These are phyloP conservation scores for Trichomalopsis sarcophagae DNA, from an alignment of 1,140 invertebrate genomes.

Conservation along the genomic window DNA sequence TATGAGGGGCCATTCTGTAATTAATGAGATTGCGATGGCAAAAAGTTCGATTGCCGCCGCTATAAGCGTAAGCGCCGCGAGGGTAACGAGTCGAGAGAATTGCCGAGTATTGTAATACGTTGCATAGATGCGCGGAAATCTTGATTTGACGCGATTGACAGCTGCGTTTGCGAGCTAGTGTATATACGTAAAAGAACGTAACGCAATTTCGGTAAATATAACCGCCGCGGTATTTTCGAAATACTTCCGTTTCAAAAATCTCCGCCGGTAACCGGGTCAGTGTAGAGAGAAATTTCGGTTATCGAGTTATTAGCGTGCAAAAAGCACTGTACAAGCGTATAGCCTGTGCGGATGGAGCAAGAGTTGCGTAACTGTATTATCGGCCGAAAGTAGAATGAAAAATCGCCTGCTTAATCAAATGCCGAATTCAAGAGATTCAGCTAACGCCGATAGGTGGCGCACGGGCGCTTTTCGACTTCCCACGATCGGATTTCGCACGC, in stretches of 20 bases:
- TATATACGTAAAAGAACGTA: too few species aligned
- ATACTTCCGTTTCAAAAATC: background rate
- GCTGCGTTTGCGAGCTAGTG: background rate
- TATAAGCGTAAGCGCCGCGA: too few species aligned
- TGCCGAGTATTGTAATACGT: background rate
- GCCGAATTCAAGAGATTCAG: too few species aligned
- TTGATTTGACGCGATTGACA: background rate
- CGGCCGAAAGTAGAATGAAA: too few species aligned
- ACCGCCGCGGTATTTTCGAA: too few species aligned
- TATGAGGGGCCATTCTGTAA: conserved; percentile 42
- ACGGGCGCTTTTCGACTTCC: too few species aligned
- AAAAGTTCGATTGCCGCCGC: background rate
- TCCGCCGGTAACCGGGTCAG: background rate
- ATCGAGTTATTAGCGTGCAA: conserved; percentile 27
- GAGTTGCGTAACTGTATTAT: too few species aligned
- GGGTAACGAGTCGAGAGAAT: conserved; percentile 8
- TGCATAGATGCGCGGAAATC: background rate
- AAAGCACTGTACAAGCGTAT: background rate
- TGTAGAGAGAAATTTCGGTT: background rate
- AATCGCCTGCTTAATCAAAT: too few species aligned
- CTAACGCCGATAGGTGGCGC: too few species aligned
- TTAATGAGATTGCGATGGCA: conserved; percentile 43
- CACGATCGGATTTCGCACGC: too few species aligned
- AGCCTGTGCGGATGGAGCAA: too few species aligned
- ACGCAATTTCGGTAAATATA: too few species aligned